Percentiles rank a stretch among this genome's conserved stretches.
These are phyloP conservation scores for Lanius ludovicianus DNA, from an alignment of 2,113 vertebrate species.

Conservation along the genomic window DNA sequence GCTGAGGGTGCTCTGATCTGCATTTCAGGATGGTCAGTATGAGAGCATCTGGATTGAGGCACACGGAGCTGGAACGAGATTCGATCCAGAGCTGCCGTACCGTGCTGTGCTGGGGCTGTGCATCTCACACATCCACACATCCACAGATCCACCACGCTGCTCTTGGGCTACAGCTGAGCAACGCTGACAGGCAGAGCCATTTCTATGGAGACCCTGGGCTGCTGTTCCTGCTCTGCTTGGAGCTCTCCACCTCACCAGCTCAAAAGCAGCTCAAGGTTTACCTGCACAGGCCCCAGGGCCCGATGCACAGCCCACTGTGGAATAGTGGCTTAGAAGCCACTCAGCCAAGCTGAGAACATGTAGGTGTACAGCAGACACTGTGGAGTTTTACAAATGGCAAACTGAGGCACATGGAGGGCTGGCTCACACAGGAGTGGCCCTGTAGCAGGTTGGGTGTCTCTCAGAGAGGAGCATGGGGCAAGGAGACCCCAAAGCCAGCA, in stretches of 20 bases:
- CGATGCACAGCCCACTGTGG: background rate
- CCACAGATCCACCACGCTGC: background rate
- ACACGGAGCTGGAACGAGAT: background rate
- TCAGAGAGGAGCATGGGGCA: background rate
- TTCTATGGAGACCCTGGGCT: background rate
- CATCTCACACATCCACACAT: background rate
- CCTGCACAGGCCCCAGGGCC: background rate
- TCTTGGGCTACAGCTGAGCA: background rate
- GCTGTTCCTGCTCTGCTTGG: background rate
- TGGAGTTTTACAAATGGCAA: background rate
- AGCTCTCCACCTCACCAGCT: background rate
- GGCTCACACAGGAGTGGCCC: background rate
- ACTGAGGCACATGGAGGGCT: background rate
- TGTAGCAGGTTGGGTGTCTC: background rate
- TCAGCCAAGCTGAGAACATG: background rate
- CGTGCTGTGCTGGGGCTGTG: accelerated
- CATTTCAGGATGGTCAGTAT: accelerated
- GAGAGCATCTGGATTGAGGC: background rate
- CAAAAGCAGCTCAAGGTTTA: background rate
- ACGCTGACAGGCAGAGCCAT: background rate
- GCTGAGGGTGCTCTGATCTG: background rate
- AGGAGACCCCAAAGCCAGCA: background rate
- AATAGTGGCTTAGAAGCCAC: background rate
- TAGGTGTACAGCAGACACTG: background rate
- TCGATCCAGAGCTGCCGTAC: background rate